These are phyloP conservation scores for Germaria angustata DNA, from an alignment of 2,888 invertebrate genomes.

Conservation along the genomic window DNA sequence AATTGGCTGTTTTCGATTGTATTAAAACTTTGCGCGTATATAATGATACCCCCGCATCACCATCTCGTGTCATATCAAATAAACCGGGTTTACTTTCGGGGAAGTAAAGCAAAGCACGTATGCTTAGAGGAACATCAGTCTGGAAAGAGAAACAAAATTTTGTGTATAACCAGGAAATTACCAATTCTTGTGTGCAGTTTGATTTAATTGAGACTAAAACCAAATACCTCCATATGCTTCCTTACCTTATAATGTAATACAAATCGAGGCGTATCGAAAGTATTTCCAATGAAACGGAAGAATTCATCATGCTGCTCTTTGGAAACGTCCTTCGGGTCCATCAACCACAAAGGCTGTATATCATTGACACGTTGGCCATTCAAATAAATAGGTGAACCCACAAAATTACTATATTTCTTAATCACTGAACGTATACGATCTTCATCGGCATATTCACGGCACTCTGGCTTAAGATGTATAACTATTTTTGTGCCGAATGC, in stretches of 20 bases:
- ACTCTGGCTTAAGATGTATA: conserved; percentile 92
- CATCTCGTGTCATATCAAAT: conserved; percentile 93
- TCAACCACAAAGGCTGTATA: conserved; percentile 95
- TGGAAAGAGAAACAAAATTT: conserved; percentile 32
- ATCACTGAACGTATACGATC: conserved; percentile 91
- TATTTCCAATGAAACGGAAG: conserved; percentile 92
- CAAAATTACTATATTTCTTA: conserved; percentile 98
- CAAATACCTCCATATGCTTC: too few species aligned
- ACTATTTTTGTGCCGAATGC: conserved; percentile 96
- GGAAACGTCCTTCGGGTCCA: conserved; percentile 93
- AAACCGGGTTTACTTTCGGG: conserved; percentile 95
- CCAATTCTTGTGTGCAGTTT: too few species aligned
- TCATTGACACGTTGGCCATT: conserved; percentile 94
- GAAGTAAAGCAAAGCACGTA: conserved; percentile 94
- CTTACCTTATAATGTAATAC: conserved; percentile 90
- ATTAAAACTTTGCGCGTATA: conserved; percentile 96
- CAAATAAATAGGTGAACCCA: conserved; percentile 94
- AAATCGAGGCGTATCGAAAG: conserved; percentile 93
- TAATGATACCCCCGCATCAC: conserved; percentile 91
- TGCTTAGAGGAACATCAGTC: conserved; percentile 89
- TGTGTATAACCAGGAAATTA: too few species aligned
- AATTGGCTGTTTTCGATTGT: conserved; percentile 92
- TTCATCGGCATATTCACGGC: conserved; percentile 94
- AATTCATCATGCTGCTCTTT: conserved; percentile 94
- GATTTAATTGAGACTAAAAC: too few species aligned